Percentiles rank a stretch among this genome's conserved stretches.
Conservation (phyloP, 2,113 vertebrate species). For the Protobothrops flavoviridis region DNA sequence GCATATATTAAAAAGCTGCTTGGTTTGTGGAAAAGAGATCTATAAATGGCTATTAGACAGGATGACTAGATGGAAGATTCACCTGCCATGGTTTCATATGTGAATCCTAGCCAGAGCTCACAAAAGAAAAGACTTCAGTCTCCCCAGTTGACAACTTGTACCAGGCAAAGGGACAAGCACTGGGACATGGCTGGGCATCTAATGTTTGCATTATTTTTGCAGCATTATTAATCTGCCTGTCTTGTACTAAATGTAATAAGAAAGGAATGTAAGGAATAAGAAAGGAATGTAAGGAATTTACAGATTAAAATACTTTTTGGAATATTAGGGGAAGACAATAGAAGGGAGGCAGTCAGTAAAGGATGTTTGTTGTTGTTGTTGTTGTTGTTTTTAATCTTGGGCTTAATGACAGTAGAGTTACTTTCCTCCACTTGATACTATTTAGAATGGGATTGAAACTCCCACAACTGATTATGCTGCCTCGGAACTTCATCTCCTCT, state of each 20-base stretch:
- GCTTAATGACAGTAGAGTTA: neutral
- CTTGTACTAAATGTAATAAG: neutral
- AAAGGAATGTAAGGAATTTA: neutral
- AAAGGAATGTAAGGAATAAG: neutral
- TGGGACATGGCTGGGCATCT: neutral
- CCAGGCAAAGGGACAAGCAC: neutral
- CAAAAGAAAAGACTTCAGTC: neutral
- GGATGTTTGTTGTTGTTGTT: neutral
- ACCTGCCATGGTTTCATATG: neutral
- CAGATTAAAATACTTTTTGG: neutral
- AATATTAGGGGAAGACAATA: neutral
- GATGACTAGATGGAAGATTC: conserved; percentile 7
- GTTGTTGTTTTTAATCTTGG: neutral
- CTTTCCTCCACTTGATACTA: neutral
- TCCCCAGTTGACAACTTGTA: neutral
- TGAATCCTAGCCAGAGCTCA: neutral
- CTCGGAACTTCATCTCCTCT: neutral
- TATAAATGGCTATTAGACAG: neutral
- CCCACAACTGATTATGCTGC: neutral
- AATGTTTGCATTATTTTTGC: neutral
- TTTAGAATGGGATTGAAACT: neutral
- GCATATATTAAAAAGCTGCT: neutral
- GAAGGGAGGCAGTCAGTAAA: neutral
- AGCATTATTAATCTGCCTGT: neutral
- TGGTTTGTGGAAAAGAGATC: neutral